A percentile compares a stretch with the other conserved stretches of the same genome.
Evolutionary conservation across 2,888 invertebrate genomes (phyloP).

Genomic region (Iselma pallidipennis): DNA sequence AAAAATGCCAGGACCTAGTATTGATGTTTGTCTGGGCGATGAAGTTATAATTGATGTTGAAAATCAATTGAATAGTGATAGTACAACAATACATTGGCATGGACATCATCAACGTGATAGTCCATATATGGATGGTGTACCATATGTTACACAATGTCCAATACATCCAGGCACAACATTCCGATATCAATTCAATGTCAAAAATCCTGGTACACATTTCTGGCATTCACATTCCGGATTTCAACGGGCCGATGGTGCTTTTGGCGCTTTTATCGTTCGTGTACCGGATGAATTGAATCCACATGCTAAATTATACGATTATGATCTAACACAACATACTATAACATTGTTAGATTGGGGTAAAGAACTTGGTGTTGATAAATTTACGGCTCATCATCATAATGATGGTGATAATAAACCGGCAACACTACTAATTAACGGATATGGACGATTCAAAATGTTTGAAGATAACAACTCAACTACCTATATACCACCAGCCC

Average conservation of each 20-base stretch:
- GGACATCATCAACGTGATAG: conserved; percentile 79
- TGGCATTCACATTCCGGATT: conserved; percentile 84
- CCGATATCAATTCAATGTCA: conserved; percentile 74
- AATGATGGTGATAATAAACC: conserved; percentile 82
- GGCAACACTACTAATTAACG: conserved; percentile 79
- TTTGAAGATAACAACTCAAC: conserved; percentile 49
- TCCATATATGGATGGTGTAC: conserved; percentile 90
- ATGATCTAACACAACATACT: conserved; percentile 75
- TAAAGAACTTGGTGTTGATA: conserved; percentile 69
- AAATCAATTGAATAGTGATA: conserved; percentile 78
- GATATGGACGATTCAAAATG: conserved; percentile 68
- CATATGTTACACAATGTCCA: conserved; percentile 84
- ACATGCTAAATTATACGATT: conserved; percentile 73
- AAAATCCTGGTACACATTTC: conserved; percentile 80
- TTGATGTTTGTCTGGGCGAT: conserved; percentile 89
- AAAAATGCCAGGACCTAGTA: conserved; percentile 83
- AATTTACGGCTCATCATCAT: conserved; percentile 86
- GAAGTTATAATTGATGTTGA: conserved; percentile 79
- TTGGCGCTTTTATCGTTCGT: conserved; percentile 77
- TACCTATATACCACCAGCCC: conserved; percentile 63
- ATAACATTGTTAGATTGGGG: conserved; percentile 84
- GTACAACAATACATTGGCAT: conserved; percentile 91
- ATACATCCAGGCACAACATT: conserved; percentile 76
- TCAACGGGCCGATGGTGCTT: conserved; percentile 85
- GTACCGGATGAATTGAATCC: conserved; percentile 67